Evolutionary conservation across 2,797 vertebrate genomes (phyloP).

Genomic region (Girardinus metallicus): DNA sequence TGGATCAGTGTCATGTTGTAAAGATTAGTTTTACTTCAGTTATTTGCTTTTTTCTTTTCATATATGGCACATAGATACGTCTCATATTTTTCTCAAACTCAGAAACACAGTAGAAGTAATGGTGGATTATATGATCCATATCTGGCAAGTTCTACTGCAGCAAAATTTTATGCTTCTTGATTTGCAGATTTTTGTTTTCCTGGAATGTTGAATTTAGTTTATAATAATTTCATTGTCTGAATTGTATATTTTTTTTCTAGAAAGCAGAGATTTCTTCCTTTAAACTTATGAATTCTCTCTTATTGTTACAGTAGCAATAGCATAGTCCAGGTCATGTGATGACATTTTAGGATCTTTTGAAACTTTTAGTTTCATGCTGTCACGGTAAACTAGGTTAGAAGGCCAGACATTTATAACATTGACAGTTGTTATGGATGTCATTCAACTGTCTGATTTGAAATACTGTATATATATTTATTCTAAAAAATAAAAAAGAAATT

Average conservation of each 20-base stretch:
- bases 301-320: neutral
- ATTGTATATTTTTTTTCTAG: too few relatives aligned
- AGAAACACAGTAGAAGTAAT: too few relatives aligned
- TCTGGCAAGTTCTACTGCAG: too few relatives aligned
- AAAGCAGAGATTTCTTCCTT: too few relatives aligned
- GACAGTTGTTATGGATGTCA: neutral
- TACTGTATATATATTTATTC: neutral
- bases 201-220: neutral
- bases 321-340: neutral
- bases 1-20: neutral
- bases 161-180: too few relatives aligned
- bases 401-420: neutral
- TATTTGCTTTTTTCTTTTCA: neutral
- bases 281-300: neutral
- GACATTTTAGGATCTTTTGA: neutral
- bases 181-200: neutral
- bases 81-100: neutral
- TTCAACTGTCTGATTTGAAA: neutral
- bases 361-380: too few relatives aligned
- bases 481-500: too few relatives aligned
- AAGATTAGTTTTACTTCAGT: neutral
- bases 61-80: neutral
- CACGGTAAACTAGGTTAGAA: neutral
- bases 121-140: too few relatives aligned
- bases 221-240: neutral